phyloP scores from a whole-genome alignment of 2,888 invertebrate genomes.

The Dasysyrphus albostriatus region DNA sequence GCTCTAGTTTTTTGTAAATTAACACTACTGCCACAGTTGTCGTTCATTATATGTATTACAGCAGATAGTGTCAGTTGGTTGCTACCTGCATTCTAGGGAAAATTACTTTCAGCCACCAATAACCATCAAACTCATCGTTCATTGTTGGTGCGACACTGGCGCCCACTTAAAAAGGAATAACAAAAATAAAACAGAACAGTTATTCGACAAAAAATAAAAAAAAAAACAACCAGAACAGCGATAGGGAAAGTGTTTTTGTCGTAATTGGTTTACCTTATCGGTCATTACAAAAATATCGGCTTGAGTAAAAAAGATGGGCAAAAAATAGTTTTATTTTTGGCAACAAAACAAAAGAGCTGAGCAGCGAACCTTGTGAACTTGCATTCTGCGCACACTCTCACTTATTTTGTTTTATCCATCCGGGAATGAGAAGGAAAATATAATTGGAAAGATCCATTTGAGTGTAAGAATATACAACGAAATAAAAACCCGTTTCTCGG shows the following conservation, averaged over 20 bases:
- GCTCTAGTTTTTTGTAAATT: constrained; percentile 79
- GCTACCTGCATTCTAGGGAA: constrained; percentile 61
- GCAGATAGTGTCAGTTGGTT: constrained; percentile 45
- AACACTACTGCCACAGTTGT: constrained; percentile 5
- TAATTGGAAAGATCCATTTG: constrained; percentile 67
- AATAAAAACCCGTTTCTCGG: constrained; percentile 55
- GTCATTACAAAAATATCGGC: background rate
- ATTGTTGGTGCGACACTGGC: constrained; percentile 43
- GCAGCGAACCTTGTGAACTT: constrained; percentile 40
- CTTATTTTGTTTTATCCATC: constrained; percentile 27
- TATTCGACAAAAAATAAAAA: background rate
- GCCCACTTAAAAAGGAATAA: constrained; percentile 49
- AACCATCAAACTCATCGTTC: constrained; percentile 26
- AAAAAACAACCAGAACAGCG: constrained; percentile 52
- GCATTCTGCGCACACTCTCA: constrained; percentile 13
- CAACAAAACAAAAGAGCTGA: constrained; percentile 52
- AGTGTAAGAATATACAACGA: constrained; percentile 65
- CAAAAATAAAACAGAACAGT: constrained; percentile 25
- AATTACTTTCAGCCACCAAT: constrained; percentile 41
- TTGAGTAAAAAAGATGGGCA: background rate
- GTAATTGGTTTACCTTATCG: constrained; percentile 58
- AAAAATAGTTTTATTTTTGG: constrained; percentile 32
- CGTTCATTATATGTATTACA: background rate
- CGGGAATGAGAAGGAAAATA: constrained; percentile 31
- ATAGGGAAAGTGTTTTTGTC: constrained; percentile 73